phyloP scores from a whole-genome alignment of 2,113 vertebrate genomes.

The Manacus vitellinus region DNA sequence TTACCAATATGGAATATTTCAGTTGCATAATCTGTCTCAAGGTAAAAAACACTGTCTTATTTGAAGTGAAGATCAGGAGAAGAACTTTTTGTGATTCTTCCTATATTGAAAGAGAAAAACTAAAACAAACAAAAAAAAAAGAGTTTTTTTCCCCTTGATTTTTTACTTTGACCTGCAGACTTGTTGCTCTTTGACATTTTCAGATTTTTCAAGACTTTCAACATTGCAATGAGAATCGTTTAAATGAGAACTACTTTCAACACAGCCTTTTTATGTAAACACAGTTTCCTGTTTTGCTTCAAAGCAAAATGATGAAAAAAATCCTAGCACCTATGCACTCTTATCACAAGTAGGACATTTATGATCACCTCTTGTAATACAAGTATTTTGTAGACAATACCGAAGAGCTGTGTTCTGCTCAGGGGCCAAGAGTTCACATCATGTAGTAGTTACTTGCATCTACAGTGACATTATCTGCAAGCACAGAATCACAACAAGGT shows the following conservation, averaged over 20 bases:
- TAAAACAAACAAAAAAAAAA: not conserved
- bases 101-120: not conserved
- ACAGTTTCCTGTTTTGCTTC: constrained; percentile 57
- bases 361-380: not conserved
- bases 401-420: not conserved
- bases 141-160: no score
- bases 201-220: constrained; percentile 24
- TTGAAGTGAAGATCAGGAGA: not conserved
- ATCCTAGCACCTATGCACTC: not conserved
- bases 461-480: not conserved
- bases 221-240: not conserved
- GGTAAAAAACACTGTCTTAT: not conserved
- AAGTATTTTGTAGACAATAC: not conserved
- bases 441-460: not conserved
- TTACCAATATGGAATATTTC: not conserved
- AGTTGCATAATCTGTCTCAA: not conserved
- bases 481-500: not conserved
- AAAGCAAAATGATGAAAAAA: constrained; percentile 40
- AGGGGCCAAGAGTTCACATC: not conserved
- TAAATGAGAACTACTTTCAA: constrained; percentile 15
- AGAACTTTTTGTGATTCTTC: not conserved
- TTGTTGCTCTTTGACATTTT: not conserved
- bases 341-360: not conserved
- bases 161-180: not conserved
- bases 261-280: constrained; percentile 34